phyloP scores from a whole-genome alignment of 2,113 vertebrate genomes.

The Cynopterus brachyotis region DNA sequence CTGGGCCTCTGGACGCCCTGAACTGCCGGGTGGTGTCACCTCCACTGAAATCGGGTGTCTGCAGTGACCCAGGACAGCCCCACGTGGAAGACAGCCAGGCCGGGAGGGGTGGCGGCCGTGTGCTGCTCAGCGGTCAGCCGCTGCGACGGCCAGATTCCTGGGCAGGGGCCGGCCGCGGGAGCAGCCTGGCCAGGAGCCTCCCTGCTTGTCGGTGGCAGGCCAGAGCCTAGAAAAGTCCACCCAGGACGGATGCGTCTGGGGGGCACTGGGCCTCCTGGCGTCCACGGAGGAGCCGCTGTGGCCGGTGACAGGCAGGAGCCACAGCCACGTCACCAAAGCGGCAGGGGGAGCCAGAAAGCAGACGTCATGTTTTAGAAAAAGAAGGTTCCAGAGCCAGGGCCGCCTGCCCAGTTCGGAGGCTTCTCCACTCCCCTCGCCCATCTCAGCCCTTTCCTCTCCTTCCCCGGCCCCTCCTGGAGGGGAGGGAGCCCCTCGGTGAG shows the following conservation, averaged over 20 bases:
- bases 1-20: neutral
- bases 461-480: neutral
- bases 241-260: neutral
- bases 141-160: neutral
- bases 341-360: neutral
- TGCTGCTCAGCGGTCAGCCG: neutral
- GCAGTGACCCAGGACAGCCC: neutral
- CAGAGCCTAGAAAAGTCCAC: neutral
- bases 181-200: too few species aligned
- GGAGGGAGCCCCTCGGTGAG: neutral
- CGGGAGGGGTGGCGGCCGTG: neutral
- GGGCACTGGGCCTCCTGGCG: neutral
- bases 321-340: neutral
- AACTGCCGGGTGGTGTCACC: neutral
- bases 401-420: neutral
- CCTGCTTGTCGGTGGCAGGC: neutral
- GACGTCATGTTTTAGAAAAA: neutral
- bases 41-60: neutral
- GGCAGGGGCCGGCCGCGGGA: too few species aligned
- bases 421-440: accelerated
- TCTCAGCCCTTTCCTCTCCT: neutral
- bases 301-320: neutral
- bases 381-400: neutral
- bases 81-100: too few species aligned
- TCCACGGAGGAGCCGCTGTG: neutral